phyloP scores from a whole-genome alignment of 2,797 vertebrate genomes.

The Orientallactaga sibirica region DNA sequence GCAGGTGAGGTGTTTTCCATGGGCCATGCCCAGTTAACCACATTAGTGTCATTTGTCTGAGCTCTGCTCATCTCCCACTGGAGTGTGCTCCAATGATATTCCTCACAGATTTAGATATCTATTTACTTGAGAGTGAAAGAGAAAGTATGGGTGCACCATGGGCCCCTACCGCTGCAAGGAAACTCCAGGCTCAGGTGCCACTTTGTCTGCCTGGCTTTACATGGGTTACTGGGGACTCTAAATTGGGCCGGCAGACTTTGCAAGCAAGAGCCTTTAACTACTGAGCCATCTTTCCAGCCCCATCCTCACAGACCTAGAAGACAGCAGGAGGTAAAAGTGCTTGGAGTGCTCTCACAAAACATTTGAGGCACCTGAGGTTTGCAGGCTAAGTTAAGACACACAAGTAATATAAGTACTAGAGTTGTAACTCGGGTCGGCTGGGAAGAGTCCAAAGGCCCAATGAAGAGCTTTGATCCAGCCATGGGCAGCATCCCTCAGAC shows the following conservation, averaged over 20 bases:
- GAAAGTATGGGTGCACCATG: no score
- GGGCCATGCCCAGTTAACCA: not conserved
- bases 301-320: not conserved
- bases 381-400: not conserved
- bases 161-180: no score
- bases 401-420: not conserved
- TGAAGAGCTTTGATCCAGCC: not conserved
- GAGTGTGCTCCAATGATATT: not conserved
- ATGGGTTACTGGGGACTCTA: no score
- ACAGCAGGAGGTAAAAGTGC: not conserved
- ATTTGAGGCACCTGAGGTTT: not conserved
- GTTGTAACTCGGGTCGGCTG: not conserved
- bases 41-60: not conserved
- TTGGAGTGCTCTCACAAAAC: not conserved
- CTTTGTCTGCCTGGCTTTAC: no score
- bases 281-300: no score
- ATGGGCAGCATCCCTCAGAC: not conserved
- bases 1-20: not conserved
- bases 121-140: no score
- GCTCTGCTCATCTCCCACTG: not conserved
- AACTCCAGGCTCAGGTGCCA: no score
- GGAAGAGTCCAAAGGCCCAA: conserved; percentile 39
- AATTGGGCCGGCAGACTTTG: no score
- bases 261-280: no score
- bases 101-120: not conserved